Percentiles rank a stretch among this genome's conserved stretches.
phyloP scores from a whole-genome alignment of 2,113 vertebrate species.

The Microcebus ravelobensis region DNA sequence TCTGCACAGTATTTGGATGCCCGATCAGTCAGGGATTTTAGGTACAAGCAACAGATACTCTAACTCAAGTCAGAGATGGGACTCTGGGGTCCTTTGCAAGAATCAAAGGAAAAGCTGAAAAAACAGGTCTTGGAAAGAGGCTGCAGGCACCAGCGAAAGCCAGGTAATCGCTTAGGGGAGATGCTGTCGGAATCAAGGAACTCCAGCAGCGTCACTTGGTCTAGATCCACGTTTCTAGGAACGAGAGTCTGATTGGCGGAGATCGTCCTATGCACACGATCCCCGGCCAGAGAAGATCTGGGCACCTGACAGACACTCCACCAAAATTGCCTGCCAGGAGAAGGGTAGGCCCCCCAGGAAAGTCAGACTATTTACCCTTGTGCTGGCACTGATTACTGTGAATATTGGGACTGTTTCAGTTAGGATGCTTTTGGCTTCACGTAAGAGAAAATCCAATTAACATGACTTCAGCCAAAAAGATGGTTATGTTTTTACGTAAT shows the following conservation, averaged over 20 bases:
- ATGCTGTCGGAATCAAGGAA: background rate
- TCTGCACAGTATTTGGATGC: background rate
- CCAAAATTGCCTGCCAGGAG: background rate
- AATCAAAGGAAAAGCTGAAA: background rate
- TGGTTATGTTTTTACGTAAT: background rate
- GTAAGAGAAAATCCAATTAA: background rate
- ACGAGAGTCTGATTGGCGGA: background rate
- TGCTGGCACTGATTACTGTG: background rate
- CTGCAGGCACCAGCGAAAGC: background rate
- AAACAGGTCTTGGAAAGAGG: background rate
- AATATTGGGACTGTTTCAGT: background rate
- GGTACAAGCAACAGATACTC: background rate
- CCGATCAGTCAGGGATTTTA: too few species aligned
- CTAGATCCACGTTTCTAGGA: background rate
- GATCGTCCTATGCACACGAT: fast-evolving
- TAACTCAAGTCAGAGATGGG: background rate
- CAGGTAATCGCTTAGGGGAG: background rate
- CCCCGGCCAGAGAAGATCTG: background rate
- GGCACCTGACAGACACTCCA: background rate
- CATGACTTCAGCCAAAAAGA: background rate
- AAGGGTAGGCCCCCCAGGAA: background rate
- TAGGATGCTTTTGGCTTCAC: background rate
- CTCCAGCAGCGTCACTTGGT: background rate
- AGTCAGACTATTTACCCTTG: background rate
- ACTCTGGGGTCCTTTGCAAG: background rate